phyloP scores from a whole-genome alignment of 2,797 vertebrate genomes.

The Bothrops alternatus region DNA sequence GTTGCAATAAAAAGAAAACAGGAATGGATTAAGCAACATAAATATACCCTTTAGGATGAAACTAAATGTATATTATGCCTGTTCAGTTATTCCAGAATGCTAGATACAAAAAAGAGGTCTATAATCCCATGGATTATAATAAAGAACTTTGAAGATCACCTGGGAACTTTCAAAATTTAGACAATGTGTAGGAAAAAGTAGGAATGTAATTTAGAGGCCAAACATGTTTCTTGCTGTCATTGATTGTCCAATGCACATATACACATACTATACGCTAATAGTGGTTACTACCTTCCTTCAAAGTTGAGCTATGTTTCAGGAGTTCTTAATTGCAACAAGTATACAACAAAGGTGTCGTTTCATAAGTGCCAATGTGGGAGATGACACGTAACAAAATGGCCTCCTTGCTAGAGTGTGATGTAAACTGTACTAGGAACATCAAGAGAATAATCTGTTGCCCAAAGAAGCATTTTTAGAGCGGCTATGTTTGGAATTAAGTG shows the following conservation, averaged over 20 bases:
- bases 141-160: not conserved
- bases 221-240: not conserved
- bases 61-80: not conserved
- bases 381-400: not conserved
- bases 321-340: not conserved
- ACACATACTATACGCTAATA: not conserved
- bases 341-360: not conserved
- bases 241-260: not conserved
- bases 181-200: not conserved
- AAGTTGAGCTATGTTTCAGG: not conserved
- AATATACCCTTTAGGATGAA: not conserved
- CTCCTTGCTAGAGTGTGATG: not conserved
- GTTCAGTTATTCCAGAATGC: not conserved
- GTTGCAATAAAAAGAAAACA: not conserved
- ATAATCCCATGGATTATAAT: not conserved
- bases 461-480: not conserved
- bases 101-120: not conserved
- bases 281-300: not conserved
- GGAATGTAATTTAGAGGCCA: not conserved
- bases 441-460: not conserved
- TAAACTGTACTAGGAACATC: not conserved
- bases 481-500: not conserved
- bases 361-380: not conserved
- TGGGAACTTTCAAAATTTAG: not conserved
- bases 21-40: not conserved